Evolutionary conservation across 1,140 invertebrate species (phyloP).

Genomic region (Drosophila nannoptera): DNA sequence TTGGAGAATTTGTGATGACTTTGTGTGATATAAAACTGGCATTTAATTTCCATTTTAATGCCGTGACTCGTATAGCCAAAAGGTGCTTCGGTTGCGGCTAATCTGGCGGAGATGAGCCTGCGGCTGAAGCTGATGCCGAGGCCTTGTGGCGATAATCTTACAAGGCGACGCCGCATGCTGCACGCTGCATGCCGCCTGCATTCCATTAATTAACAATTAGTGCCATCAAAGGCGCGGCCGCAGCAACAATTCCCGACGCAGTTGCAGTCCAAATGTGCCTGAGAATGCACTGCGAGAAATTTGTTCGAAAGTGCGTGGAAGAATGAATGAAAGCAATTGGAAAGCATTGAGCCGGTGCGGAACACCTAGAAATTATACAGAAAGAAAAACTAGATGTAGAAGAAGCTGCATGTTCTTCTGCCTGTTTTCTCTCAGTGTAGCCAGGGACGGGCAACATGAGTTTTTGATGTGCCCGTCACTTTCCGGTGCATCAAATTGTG

Average conservation of each 20-base stretch:
- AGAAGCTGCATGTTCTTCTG: no score
- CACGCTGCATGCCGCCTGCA: slow-evolving; percentile 56
- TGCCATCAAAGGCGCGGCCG: slow-evolving; percentile 54
- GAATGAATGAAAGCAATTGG: no score
- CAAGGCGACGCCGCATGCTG: slow-evolving; percentile 27
- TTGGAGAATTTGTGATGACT: slow-evolving; percentile 10
- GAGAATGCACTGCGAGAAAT: neutral
- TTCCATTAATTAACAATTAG: slow-evolving; percentile 76
- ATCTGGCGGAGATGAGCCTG: neutral
- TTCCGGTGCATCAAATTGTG: slow-evolving; percentile 51
- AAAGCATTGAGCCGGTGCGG: no score
- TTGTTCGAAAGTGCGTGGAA: no score
- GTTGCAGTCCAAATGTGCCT: neutral
- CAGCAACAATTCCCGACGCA: slow-evolving; percentile 11
- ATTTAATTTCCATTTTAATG: slow-evolving; percentile 25
- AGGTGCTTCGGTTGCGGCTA: slow-evolving; percentile 1
- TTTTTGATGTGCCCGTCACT: slow-evolving; percentile 35
- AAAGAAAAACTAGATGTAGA: no score
- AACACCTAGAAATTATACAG: no score
- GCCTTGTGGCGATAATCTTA: slow-evolving; percentile 30
- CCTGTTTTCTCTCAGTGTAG: slow-evolving; percentile 8
- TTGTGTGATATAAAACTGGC: slow-evolving; percentile 11
- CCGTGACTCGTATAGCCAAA: slow-evolving; percentile 14
- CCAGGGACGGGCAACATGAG: neutral
- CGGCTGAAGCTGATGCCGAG: neutral